Conservation (phyloP, 92 coral and sea anemone species). For the Desmophyllum pertusum region DNA sequence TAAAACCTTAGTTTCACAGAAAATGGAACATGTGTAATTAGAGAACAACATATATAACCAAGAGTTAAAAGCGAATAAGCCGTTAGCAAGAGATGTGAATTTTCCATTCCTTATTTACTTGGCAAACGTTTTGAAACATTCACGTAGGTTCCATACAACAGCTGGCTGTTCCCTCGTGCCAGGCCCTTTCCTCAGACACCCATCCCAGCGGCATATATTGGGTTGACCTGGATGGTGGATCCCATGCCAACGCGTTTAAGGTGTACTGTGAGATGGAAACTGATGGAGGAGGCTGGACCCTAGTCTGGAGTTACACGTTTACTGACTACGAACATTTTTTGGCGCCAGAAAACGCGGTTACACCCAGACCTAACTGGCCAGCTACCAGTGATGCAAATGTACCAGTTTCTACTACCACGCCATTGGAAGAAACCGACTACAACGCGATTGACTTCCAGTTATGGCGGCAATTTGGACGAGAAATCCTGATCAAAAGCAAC, state of each 20-base stretch:
- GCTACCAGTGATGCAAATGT: slow-evolving; percentile 21
- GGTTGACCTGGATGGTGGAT: slow-evolving; percentile 52
- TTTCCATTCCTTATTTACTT: too few species aligned
- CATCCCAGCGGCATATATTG: slow-evolving; percentile 43
- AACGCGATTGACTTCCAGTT: slow-evolving; percentile 52
- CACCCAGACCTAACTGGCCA: slow-evolving; percentile 65
- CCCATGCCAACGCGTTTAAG: slow-evolving; percentile 50
- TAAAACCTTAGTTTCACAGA: too few species aligned
- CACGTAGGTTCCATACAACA: not conserved
- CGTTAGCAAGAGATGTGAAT: too few species aligned
- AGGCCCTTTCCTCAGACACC: not conserved
- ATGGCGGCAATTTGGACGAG: slow-evolving; percentile 60
- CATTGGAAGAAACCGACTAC: slow-evolving; percentile 47
- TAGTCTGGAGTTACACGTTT: slow-evolving; percentile 66
- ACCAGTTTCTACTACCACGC: slow-evolving; percentile 54
- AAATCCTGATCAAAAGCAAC: slow-evolving; percentile 59
- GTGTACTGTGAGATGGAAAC: slow-evolving; percentile 59
- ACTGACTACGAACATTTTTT: slow-evolving; percentile 33
- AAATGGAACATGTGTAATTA: slow-evolving; percentile 45
- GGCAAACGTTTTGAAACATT: not conserved
- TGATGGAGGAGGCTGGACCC: slow-evolving; percentile 68
- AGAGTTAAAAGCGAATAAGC: not conserved
- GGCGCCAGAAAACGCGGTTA: slow-evolving; percentile 21
- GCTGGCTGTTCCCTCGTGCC: not conserved
- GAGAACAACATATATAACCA: not conserved